Percentiles rank a stretch among this genome's conserved stretches.
These are phyloP conservation scores for Cryptophagus acutangulus DNA, from an alignment of 2,888 invertebrate genomes.

Conservation along the genomic window DNA sequence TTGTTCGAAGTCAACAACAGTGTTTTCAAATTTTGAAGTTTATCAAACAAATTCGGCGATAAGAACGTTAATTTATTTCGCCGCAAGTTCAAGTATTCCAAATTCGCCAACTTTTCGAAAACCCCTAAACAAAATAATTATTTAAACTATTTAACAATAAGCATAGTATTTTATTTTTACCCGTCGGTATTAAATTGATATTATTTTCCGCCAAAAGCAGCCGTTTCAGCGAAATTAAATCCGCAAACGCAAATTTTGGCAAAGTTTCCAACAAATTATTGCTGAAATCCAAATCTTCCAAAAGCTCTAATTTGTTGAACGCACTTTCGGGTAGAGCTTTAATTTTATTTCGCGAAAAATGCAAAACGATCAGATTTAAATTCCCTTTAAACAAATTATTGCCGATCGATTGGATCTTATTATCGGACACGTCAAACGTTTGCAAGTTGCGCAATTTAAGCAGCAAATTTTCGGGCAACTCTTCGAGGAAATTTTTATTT, in stretches of 20 bases:
- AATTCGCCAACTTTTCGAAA: slow-evolving; percentile 51
- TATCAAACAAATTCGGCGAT: slow-evolving; percentile 49
- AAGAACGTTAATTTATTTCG: slow-evolving; percentile 54
- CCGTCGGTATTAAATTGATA: slow-evolving; percentile 55
- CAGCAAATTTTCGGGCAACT: slow-evolving; percentile 57
- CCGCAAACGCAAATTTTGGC: slow-evolving; percentile 54
- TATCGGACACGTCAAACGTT: slow-evolving; percentile 65
- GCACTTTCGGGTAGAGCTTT: slow-evolving; percentile 54
- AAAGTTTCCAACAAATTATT: slow-evolving; percentile 61
- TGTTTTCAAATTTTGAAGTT: slow-evolving; percentile 50
- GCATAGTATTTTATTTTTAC: slow-evolving; percentile 35
- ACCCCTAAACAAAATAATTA: slow-evolving; percentile 43
- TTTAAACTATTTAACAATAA: background rate
- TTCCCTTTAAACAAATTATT: slow-evolving; percentile 56
- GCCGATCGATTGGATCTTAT: slow-evolving; percentile 57
- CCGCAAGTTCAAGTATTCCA: slow-evolving; percentile 54
- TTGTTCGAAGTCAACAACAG: slow-evolving; percentile 56
- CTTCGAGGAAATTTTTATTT: slow-evolving; percentile 62
- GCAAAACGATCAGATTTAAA: slow-evolving; percentile 56
- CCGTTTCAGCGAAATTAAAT: slow-evolving; percentile 55
- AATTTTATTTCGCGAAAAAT: slow-evolving; percentile 63
- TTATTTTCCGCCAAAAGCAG: slow-evolving; percentile 67
- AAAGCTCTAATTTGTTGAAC: slow-evolving; percentile 54
- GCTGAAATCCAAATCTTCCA: slow-evolving; percentile 67
- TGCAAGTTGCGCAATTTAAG: slow-evolving; percentile 57